Percentiles rank a stretch among this genome's conserved stretches.
Evolutionary conservation across 2,888 invertebrate species (phyloP).

Genomic region (Tipula unca): DNA sequence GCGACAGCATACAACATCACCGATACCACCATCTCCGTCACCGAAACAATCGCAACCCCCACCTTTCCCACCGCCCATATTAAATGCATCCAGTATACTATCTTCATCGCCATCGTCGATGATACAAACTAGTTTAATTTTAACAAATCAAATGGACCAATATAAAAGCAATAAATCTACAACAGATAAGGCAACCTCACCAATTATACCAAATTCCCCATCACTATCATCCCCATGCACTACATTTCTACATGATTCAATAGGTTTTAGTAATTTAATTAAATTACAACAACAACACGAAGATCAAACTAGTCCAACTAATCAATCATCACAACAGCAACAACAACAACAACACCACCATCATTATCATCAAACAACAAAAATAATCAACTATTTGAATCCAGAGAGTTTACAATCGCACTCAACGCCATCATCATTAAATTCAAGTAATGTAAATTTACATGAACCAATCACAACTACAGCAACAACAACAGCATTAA

Average conservation of each 20-base stretch:
- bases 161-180: conserved; percentile 16
- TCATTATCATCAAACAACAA: conserved; percentile 17
- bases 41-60: background rate
- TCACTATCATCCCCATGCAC: background rate
- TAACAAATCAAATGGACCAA: conserved; percentile 19
- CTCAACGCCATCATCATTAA: background rate
- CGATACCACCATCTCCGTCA: background rate
- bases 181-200: conserved; percentile 9
- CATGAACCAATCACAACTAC: background rate
- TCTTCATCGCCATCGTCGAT: background rate
- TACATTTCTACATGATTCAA: background rate
- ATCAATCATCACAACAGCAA: background rate
- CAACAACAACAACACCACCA: conserved; percentile 9
- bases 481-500: background rate
- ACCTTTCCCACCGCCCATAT: background rate
- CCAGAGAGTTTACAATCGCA: background rate
- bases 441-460: background rate
- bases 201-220: conserved; percentile 9
- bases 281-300: background rate
- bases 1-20: background rate
- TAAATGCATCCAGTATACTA: background rate
- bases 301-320: background rate
- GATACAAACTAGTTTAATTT: background rate
- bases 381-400: background rate
- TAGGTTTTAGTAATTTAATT: background rate